Conservation (phyloP, 2,113 vertebrate genomes). For the Ameiurus melas region DNA sequence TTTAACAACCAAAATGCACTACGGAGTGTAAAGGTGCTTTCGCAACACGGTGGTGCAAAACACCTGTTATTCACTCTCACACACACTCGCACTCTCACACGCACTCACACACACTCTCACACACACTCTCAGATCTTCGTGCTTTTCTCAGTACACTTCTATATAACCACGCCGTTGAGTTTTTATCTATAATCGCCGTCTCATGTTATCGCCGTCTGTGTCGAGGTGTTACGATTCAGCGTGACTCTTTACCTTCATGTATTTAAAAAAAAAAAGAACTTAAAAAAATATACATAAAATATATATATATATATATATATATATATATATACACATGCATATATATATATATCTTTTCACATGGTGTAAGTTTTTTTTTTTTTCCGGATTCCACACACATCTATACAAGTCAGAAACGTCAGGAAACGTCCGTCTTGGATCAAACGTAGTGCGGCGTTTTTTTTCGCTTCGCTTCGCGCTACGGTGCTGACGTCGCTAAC, state of each 20-base stretch:
- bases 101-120: neutral
- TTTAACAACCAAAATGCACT: constrained; percentile 78
- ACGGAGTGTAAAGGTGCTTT: constrained; percentile 67
- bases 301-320: neutral
- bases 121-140: neutral
- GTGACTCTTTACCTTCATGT: constrained; percentile 44
- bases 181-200: constrained; percentile 20
- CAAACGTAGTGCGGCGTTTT: neutral
- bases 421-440: neutral
- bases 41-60: constrained; percentile 13
- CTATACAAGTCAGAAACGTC: neutral
- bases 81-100: neutral
- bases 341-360: constrained; percentile 3
- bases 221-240: constrained; percentile 22
- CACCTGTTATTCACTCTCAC: constrained; percentile 10
- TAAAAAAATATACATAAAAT: constrained; percentile 30
- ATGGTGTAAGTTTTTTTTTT: constrained; percentile 2
- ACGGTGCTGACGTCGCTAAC: neutral
- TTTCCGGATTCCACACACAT: neutral
- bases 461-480: neutral
- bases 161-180: constrained; percentile 5
- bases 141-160: constrained; percentile 28
- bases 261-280: constrained; percentile 26
- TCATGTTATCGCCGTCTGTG: constrained; percentile 29
- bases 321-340: neutral